Conservation (phyloP, 2,113 vertebrate species). For the Seriola rivoliana region DNA sequence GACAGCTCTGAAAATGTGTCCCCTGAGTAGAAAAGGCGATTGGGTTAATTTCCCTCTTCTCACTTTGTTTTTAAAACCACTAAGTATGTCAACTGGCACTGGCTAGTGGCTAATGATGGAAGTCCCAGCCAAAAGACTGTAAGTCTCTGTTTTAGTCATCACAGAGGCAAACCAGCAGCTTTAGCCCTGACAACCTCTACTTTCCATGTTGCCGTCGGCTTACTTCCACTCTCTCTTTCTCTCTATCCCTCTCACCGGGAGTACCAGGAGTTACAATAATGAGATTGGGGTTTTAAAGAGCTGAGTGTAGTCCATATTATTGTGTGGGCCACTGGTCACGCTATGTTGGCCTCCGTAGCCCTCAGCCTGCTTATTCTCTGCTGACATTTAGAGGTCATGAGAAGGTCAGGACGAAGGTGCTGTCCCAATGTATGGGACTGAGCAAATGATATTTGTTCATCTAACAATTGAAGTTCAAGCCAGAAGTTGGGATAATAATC, state of each 20-base stretch:
- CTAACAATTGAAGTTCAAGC: background rate
- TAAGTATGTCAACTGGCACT: conserved; percentile 54
- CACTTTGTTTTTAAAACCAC: conserved; percentile 40
- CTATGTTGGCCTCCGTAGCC: conserved; percentile 24
- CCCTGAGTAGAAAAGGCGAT: conserved; percentile 23
- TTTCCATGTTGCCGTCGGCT: conserved; percentile 28
- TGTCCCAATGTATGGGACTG: background rate
- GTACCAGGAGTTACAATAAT: conserved; percentile 65
- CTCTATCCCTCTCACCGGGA: conserved; percentile 9
- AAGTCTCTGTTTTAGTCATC: conserved; percentile 51
- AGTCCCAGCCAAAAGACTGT: conserved; percentile 42
- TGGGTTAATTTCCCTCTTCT: conserved; percentile 32
- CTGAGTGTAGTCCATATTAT: conserved; percentile 23
- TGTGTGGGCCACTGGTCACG: conserved; percentile 25
- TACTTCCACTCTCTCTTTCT: conserved; percentile 19
- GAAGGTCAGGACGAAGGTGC: background rate
- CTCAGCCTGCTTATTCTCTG: conserved; percentile 36
- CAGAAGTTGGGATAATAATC: background rate
- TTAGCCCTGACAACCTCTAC: conserved; percentile 38
- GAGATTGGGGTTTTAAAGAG: conserved; percentile 54
- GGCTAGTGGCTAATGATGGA: conserved; percentile 46
- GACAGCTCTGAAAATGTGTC: conserved; percentile 20
- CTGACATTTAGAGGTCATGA: conserved; percentile 10
- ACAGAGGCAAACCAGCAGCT: conserved; percentile 40
- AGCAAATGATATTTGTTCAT: conserved; percentile 4